Base-by-base conservation (phyloP, 2,888 invertebrate genomes). In the Lamproptera curius region DNA sequence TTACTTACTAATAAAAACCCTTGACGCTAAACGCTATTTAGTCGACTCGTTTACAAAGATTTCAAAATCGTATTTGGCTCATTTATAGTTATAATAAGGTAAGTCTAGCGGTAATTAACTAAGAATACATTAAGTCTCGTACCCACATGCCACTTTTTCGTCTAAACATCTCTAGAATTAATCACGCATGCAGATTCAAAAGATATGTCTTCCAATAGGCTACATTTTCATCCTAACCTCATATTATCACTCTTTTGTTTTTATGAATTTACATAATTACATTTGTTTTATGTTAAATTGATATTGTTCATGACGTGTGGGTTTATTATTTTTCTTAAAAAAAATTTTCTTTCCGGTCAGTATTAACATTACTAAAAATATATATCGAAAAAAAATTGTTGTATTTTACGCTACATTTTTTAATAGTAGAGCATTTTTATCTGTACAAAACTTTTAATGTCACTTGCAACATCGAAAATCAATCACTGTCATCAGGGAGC, bases 171-270 rank as follows among this genome's bases (percentile, higher is more conserved):
- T 53, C 40, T 53, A 35, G 45, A 55, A 59, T 51, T 49, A 59
- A 52, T 59, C 50, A 65, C 59, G 61, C 66, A 67, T 67, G 68
- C 64, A 59, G 65, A 73, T 74, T 79, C 66, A 72, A 73, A 75
- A 67, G 59, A n/a, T 73, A 76, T 67, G 86, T 86, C 86, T 86
- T 86, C 86, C 86, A 86, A 76, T 85, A 85, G 83, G 72, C 78
- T 81, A 80, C 73, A 67, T 70, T 73, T 54, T 63, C 69, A 65
- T 52, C 52, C 40, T 44, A 34, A 38, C 26, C 37, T 48, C 52
- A 48, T 34, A 26, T 44, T 52, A 49, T 56, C 50, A 31, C 44
- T 37, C 41, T 31, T 26, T 14, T 50, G n/a, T n/a, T n/a, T n/a
- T n/a, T n/a, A n/a, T n/a, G n/a, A n/a, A n/a, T n/a, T n/a, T n/a